Percentiles rank a stretch among this genome's conserved stretches.
These are phyloP conservation scores for Nephotettix cincticeps DNA, from an alignment of 1,140 invertebrate genomes.

Conservation along the genomic window DNA sequence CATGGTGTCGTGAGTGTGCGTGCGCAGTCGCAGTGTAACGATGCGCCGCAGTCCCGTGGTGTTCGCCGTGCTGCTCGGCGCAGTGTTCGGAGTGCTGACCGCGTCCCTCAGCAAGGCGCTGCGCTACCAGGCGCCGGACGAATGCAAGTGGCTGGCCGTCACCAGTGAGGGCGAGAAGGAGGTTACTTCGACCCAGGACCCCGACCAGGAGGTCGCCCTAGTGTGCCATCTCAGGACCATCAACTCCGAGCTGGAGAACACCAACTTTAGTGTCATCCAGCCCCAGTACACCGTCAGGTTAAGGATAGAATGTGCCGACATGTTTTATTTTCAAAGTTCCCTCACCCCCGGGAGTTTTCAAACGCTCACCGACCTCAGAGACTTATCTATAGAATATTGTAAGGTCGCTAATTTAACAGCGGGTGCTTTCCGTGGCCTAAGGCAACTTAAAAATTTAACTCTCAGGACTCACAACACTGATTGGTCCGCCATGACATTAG, in stretches of 20 bases:
- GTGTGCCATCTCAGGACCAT: constrained; percentile 79
- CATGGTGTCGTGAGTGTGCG: constrained; percentile 22
- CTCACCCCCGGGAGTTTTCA: constrained; percentile 80
- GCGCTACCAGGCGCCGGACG: constrained; percentile 78
- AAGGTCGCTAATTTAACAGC: constrained; percentile 86
- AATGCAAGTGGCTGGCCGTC: constrained; percentile 76
- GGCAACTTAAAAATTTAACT: constrained; percentile 78
- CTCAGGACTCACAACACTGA: constrained; percentile 85
- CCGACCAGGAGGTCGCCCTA: constrained; percentile 65
- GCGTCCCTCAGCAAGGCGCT: constrained; percentile 64
- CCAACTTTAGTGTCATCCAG: constrained; percentile 85
- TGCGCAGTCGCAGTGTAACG: constrained; percentile 2
- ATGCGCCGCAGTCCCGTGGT: constrained; percentile 42
- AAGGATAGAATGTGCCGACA: constrained; percentile 79
- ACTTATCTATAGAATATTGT: constrained; percentile 86
- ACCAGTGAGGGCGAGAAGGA: constrained; percentile 48
- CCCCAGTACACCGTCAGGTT: constrained; percentile 82
- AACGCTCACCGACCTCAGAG: constrained; percentile 75
- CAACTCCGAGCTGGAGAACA: constrained; percentile 86
- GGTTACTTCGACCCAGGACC: constrained; percentile 48
- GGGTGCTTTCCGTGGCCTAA: constrained; percentile 77
- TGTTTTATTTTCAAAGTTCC: constrained; percentile 84
- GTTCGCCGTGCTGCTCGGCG: constrained; percentile 60
- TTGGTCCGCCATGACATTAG: constrained; percentile 82
- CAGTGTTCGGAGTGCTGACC: constrained; percentile 64